Evolutionary conservation across 2,113 vertebrate genomes (phyloP).

Genomic region (Falcunculus frontatus): DNA sequence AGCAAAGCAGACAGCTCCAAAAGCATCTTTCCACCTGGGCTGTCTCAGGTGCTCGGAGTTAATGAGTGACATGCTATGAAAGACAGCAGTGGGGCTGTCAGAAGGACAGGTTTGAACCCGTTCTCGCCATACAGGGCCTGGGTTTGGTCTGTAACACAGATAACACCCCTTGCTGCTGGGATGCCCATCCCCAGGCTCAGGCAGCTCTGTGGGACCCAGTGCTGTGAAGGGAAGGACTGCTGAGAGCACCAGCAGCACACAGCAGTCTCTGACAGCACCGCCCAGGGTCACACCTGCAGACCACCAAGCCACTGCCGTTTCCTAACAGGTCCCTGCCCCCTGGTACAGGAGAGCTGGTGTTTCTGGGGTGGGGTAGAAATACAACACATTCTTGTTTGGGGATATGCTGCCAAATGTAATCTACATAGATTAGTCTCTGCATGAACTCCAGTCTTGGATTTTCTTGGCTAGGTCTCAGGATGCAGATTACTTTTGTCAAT

Average conservation of each 20-base stretch:
- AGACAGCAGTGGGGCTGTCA: not conserved
- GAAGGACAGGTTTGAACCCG: not conserved
- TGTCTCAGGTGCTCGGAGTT: not conserved
- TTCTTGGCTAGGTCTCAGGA: not conserved
- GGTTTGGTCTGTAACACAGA: not conserved
- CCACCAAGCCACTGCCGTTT: not conserved
- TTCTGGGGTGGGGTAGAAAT: not conserved
- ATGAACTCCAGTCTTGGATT: not conserved
- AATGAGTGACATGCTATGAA: not conserved
- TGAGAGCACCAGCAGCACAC: not conserved
- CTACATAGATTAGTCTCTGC: not conserved
- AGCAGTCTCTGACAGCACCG: not conserved
- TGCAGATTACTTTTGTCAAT: not conserved
- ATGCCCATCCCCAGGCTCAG: rapidly evolving
- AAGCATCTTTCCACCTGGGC: not conserved
- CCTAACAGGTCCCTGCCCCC: not conserved
- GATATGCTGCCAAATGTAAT: not conserved
- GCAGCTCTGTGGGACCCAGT: not conserved
- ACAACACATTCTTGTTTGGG: not conserved
- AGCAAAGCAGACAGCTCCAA: not conserved
- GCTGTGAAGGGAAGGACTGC: not conserved
- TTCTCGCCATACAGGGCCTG: rapidly evolving
- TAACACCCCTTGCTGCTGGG: not conserved
- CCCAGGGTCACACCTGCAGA: not conserved
- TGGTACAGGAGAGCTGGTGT: not conserved